These are phyloP conservation scores for Rotaria sp. DNA, from an alignment of 2,888 invertebrate genomes.

Conservation along the genomic window DNA sequence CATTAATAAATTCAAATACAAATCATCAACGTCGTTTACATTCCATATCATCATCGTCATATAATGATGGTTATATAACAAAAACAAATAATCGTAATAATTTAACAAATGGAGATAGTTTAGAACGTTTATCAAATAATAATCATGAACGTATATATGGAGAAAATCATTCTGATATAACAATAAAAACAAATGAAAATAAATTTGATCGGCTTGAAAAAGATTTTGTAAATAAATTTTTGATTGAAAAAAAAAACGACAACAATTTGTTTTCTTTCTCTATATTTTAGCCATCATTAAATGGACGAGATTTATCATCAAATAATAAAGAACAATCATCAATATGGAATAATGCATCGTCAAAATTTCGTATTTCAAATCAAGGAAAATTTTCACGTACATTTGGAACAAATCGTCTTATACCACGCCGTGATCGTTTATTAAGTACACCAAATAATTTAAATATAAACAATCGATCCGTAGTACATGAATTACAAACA, in stretches of 20 bases:
- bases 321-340: background rate
- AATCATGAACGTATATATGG: too few relatives aligned
- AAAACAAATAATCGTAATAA: background rate
- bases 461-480: background rate
- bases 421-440: background rate
- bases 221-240: background rate
- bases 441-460: background rate
- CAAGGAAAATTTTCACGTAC: background rate
- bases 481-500: background rate
- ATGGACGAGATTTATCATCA: background rate
- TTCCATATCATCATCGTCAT: background rate
- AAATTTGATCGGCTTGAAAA: background rate
- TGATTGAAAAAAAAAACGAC: background rate
- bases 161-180: background rate
- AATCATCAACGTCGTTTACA: constrained; percentile 9
- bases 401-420: background rate
- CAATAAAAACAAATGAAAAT: background rate
- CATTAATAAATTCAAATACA: background rate
- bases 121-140: too few relatives aligned
- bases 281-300: background rate
- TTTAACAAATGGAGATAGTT: background rate
- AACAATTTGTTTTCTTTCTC: background rate
- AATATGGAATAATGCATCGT: background rate
- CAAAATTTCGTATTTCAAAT: background rate
- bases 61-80: background rate